Conservation (phyloP, 2,888 invertebrate genomes). For the Heliconius hortense region DNA sequence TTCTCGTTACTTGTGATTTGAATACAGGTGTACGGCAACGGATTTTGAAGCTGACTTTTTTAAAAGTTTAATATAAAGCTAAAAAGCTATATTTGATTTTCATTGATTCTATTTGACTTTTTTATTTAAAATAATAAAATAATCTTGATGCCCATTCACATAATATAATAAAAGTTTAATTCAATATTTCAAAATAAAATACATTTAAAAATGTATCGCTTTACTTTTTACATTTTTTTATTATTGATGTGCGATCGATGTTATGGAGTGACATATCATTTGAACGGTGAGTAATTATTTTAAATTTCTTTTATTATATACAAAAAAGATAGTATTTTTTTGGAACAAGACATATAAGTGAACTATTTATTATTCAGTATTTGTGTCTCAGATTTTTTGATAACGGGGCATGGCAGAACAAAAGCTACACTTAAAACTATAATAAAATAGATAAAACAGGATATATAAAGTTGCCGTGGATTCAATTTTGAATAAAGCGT, state of each 20-base stretch:
- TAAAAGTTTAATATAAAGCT: neutral
- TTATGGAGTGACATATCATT: neutral
- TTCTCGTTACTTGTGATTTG: neutral
- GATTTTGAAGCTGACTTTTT: neutral
- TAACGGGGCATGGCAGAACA: too few species aligned
- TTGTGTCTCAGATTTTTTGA: too few species aligned
- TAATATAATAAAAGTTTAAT: too few species aligned
- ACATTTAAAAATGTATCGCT: neutral
- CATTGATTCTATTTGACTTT: neutral
- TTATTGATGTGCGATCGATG: neutral
- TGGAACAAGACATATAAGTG: neutral
- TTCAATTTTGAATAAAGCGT: too few species aligned
- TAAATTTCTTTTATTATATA: neutral
- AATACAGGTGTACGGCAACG: neutral
- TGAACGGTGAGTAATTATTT: neutral
- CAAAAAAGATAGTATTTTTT: neutral
- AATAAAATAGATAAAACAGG: too few species aligned
- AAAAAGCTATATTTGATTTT: neutral
- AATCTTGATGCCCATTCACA: too few species aligned
- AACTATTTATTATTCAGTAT: too few species aligned
- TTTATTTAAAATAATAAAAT: neutral
- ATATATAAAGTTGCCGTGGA: too few species aligned
- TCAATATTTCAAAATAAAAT: too few species aligned
- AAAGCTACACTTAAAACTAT: too few species aligned
- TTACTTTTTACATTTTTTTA: neutral